These are phyloP conservation scores for Turritopsis rubra DNA, from an alignment of 30 jellyfish, hydroid and myxozoan species.

Conservation along the genomic window DNA sequence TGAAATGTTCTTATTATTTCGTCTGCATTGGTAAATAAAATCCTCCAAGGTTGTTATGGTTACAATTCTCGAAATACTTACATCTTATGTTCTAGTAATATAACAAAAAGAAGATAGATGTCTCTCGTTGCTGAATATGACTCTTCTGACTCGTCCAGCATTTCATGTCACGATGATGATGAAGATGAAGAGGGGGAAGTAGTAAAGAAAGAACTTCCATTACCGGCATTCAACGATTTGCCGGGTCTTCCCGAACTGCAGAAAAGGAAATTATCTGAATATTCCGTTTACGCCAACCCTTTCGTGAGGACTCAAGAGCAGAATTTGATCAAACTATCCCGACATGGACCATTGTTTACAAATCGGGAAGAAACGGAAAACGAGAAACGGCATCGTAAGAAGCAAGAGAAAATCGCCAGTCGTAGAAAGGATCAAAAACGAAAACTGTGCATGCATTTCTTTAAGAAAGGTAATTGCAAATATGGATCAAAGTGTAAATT, in stretches of 20 bases:
- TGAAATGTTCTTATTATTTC: too few species aligned
- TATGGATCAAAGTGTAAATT: slow-evolving; percentile 27
- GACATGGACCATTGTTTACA: slow-evolving; percentile 30
- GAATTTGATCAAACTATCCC: neutral
- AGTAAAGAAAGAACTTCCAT: neutral
- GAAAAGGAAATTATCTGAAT: slow-evolving; percentile 3
- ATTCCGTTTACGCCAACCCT: slow-evolving; percentile 27
- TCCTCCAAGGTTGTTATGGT: too few species aligned
- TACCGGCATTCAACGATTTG: slow-evolving; percentile 16
- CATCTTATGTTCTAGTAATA: neutral
- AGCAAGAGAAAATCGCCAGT: neutral
- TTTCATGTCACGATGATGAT: neutral
- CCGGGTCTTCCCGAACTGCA: neutral
- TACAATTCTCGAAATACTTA: too few species aligned
- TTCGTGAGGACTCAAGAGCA: slow-evolving; percentile 17
- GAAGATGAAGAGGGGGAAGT: slow-evolving; percentile 1
- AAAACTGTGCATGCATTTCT: slow-evolving; percentile 15
- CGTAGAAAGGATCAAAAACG: neutral
- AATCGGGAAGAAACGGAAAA: neutral
- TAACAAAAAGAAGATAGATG: neutral
- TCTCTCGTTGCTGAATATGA: slow-evolving; percentile 31
- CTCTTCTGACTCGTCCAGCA: slow-evolving; percentile 4
- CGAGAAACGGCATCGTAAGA: slow-evolving; percentile 1
- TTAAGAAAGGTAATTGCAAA: slow-evolving; percentile 23
- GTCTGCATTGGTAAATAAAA: too few species aligned